phyloP scores from a whole-genome alignment of 2,797 vertebrate genomes.

The Champsocephalus esox region DNA sequence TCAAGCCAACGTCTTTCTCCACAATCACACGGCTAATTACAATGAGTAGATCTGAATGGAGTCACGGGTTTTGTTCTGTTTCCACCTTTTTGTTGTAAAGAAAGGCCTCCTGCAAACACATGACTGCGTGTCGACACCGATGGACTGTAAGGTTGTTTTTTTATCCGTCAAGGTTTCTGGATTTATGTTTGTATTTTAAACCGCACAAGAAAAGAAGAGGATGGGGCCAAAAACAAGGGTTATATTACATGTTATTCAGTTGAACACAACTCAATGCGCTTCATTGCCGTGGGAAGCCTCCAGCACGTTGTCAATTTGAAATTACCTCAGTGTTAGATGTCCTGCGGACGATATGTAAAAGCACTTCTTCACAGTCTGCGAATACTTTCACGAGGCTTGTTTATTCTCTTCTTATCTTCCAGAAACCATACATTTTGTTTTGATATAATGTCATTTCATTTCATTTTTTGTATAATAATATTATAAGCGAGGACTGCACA shows the following conservation, averaged over 20 bases:
- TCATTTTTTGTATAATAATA: too few species aligned
- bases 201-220: neutral
- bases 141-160: neutral
- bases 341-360: too few species aligned
- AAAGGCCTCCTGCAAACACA: neutral
- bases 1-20: conserved; percentile 59
- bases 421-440: too few species aligned
- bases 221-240: neutral
- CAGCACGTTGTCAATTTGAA: too few species aligned
- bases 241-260: neutral
- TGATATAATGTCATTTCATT: too few species aligned
- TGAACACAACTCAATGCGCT: too few species aligned
- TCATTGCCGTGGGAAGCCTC: too few species aligned
- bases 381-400: too few species aligned
- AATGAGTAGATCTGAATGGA: conserved; percentile 25
- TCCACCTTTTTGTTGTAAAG: neutral
- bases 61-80: conserved; percentile 13
- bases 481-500: too few species aligned
- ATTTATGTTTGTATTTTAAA: neutral
- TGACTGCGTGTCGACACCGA: neutral
- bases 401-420: too few species aligned
- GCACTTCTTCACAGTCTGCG: too few species aligned
- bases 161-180: neutral
- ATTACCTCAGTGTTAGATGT: too few species aligned
- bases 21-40: conserved; percentile 37